phyloP scores from a whole-genome alignment of 2,797 vertebrate genomes.

The Ctenopoma multispine region DNA sequence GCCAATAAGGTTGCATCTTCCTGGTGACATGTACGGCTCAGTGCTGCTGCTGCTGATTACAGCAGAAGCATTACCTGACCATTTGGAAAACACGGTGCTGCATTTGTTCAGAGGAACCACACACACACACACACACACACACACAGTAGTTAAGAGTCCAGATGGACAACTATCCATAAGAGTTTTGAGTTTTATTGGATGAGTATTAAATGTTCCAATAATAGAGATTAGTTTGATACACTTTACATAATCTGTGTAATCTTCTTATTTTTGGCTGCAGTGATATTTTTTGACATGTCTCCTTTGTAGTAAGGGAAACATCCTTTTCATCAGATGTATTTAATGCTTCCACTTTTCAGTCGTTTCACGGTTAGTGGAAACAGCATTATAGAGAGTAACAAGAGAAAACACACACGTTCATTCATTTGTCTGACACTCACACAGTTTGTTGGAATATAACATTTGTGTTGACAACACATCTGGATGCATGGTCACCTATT shows the following conservation, averaged over 20 bases:
- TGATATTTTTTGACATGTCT: constrained; percentile 30
- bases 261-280: constrained; percentile 53
- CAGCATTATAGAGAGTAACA: not conserved
- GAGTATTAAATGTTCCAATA: constrained; percentile 47
- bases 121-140: constrained; percentile 10
- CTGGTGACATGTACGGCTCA: constrained; percentile 33
- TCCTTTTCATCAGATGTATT: not conserved
- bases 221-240: constrained; percentile 59
- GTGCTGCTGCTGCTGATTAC: constrained; percentile 37
- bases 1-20: constrained; percentile 34
- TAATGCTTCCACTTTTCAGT: not conserved
- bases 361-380: not conserved
- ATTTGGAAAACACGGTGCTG: constrained; percentile 30
- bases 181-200: constrained; percentile 43
- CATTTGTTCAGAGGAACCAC: not conserved
- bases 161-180: constrained; percentile 33
- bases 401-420: too few relatives aligned
- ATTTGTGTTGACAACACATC: not conserved
- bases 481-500: constrained; percentile 13
- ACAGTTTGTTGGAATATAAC: not conserved
- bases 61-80: constrained; percentile 46
- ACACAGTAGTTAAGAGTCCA: constrained; percentile 20
- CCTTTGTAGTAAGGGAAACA: not conserved
- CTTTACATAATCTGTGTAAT: constrained; percentile 64
- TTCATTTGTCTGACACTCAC: too few relatives aligned